Base-by-base conservation (phyloP, 2,888 invertebrate species). In the Seira sanloemensis region DNA sequence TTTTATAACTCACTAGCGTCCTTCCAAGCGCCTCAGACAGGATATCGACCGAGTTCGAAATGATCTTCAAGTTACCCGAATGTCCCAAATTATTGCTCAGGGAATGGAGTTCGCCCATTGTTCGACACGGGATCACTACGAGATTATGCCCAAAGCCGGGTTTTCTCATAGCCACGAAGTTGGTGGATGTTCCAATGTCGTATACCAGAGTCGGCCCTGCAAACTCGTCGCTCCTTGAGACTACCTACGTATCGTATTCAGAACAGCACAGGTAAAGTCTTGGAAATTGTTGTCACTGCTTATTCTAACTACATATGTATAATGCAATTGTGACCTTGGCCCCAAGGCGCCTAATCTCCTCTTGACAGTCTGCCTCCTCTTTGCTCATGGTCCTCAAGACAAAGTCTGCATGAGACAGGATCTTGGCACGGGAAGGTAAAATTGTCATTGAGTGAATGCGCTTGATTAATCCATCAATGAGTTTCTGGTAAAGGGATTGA, bases 111-210 rank as follows among this genome's bases (percentile, higher is more conserved):
- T 89, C 88, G 0, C 73, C 23, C 5, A 16, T n/a, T 37, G 83
- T 86, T 26, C 89, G 68, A 78, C 82, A 88, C 1, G 89, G 86
- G 58, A 89, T 80, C 12, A 88, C 68, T 24, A 85, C 62, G 2
- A 88, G 79, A 21, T 88, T 21, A 37, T 87, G 86, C 16, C 89
- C 89, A 12, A 79, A 46, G 1, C 84, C 86, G 19, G 67, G n/a
- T 18, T 66, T 54, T 19, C 69, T 66, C 1, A 18, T 66, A 1
- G 86, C 84, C 5, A 89, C 71, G 19, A 88, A 23, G 12, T 85
- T 83, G 5, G 69, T 81, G 1, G 87, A 86, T 9, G 87, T 87
- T 69, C 89, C 89, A 19, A 89, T 82, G 19, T 89, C 86, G 37
- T 83, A 87, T 0, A 87, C 26, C 4, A 89, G 54, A 9, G 87